Base-by-base conservation (phyloP, 2,888 invertebrate species). In the Timandra comae region DNA sequence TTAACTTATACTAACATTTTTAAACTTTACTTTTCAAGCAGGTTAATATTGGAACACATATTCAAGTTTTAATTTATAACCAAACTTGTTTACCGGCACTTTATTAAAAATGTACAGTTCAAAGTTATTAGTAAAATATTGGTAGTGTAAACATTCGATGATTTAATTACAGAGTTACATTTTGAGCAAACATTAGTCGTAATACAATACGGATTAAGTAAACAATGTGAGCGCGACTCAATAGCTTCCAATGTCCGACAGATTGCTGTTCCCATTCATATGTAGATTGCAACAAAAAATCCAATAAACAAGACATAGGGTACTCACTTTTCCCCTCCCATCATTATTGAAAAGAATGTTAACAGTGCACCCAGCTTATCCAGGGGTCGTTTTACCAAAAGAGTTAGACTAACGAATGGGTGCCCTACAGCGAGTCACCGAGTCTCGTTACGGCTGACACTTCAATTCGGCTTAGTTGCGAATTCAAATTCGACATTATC, bases 311-410 rank as follows among this genome's bases (percentile, higher is more conserved):
- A 80, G 77, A 77, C 75, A 72, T 60, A 65, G 78, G 68, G 74
- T 57, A 62, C 70, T 72, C 66, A 58, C 61, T 60, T 65, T 71
- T 74, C 78, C 82, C 81, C 77, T 70, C 58, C 35, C 67, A 65
- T 81, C 80, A 80, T 84, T 84, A 84, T 84, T 82, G 81, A 82
- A 81, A 84, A 79, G 80, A 84, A 84, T 84, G 80, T 82, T 80
- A 84, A 75, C 76, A 76, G 72, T 64, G 72, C 78, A 76, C 64
- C 69, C 67, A 70, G 80, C 76, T 82, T 77, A 84, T 77, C 76
- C 71, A 49, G 64, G 79, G 80, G 71, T 84, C 78, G 76, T 69
- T 76, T 84, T 79, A 80, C 80, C 81, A 81, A 84, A 80, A 84
- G 84, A 85, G 84, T 85, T 82, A 72, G 65, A 65, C 79, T 84